Percentiles rank a stretch among this genome's conserved stretches.
These are phyloP conservation scores for Sesia bembeciformis DNA, from an alignment of 2,888 invertebrate genomes.

Conservation along the genomic window DNA sequence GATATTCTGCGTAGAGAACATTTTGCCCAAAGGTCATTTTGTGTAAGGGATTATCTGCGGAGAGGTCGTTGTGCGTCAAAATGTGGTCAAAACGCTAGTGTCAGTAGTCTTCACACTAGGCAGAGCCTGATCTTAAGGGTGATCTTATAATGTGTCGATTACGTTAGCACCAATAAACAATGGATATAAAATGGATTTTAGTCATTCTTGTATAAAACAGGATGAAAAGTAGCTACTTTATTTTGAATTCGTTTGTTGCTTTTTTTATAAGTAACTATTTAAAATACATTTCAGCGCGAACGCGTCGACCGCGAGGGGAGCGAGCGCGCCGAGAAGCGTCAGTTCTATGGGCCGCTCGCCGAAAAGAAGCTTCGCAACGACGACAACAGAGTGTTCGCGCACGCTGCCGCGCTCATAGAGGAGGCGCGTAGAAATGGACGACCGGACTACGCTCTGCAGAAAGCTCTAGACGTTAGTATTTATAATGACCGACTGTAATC, in stretches of 20 bases:
- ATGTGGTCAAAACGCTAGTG: no score
- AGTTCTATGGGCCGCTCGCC: slow-evolving; percentile 56
- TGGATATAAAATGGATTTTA: no score
- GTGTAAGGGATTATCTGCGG: no score
- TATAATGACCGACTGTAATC: not conserved
- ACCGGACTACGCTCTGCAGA: slow-evolving; percentile 51
- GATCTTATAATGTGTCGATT: no score
- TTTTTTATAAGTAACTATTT: not conserved
- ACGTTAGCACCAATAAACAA: no score
- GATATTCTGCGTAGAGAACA: no score
- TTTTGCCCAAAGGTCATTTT: no score
- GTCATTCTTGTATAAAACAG: no score
- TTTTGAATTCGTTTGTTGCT: not conserved
- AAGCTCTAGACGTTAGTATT: slow-evolving; percentile 48
- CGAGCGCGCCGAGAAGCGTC: slow-evolving; percentile 35
- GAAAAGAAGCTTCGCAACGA: slow-evolving; percentile 46
- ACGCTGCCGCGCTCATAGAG: slow-evolving; percentile 56
- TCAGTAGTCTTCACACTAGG: no score
- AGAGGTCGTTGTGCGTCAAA: no score
- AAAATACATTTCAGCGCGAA: slow-evolving; percentile 34
- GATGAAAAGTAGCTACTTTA: no score
- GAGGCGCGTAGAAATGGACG: slow-evolving; percentile 52
- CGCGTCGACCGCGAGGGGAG: slow-evolving; percentile 40
- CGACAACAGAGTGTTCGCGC: slow-evolving; percentile 66
- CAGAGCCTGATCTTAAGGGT: no score